Evolutionary conservation across 2,113 vertebrate genomes (phyloP).

Genomic region (Colaptes auratus): DNA sequence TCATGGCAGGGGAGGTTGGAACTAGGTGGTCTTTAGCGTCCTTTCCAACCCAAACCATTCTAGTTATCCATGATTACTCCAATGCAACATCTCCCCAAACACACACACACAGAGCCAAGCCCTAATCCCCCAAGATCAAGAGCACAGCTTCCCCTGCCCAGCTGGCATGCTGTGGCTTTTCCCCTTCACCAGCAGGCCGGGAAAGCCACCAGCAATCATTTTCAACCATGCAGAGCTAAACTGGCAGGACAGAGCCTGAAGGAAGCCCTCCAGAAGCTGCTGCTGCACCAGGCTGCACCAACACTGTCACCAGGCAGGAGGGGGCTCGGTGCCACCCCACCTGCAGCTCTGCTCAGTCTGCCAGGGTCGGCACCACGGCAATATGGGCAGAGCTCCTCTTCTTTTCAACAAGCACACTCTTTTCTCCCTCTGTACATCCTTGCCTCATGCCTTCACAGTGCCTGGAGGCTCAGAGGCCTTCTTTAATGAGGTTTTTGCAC

Average conservation of each 20-base stretch:
- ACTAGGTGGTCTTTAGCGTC: too few species aligned
- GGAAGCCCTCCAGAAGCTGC: not conserved
- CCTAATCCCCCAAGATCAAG: not conserved
- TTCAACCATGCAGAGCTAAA: fast-evolving
- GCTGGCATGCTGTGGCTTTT: fast-evolving
- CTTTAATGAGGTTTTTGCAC: conserved; percentile 28
- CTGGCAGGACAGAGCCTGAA: not conserved
- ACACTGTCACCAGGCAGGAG: not conserved
- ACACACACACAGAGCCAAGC: not conserved
- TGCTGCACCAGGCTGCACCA: too few species aligned
- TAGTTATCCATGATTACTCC: not conserved
- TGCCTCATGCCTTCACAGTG: fast-evolving
- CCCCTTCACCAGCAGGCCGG: fast-evolving
- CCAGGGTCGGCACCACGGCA: not conserved
- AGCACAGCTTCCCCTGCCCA: not conserved
- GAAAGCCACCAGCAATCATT: not conserved
- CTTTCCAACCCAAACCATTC: too few species aligned
- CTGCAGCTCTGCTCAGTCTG: not conserved
- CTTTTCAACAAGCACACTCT: not conserved
- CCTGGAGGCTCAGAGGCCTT: not conserved
- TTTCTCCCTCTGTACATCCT: not conserved
- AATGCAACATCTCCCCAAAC: not conserved
- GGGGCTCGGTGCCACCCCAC: not conserved
- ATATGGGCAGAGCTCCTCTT: not conserved
- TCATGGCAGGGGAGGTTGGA: too few species aligned